Base-by-base conservation (phyloP, 2,113 vertebrate species). In the Vulpes lagopus region DNA sequence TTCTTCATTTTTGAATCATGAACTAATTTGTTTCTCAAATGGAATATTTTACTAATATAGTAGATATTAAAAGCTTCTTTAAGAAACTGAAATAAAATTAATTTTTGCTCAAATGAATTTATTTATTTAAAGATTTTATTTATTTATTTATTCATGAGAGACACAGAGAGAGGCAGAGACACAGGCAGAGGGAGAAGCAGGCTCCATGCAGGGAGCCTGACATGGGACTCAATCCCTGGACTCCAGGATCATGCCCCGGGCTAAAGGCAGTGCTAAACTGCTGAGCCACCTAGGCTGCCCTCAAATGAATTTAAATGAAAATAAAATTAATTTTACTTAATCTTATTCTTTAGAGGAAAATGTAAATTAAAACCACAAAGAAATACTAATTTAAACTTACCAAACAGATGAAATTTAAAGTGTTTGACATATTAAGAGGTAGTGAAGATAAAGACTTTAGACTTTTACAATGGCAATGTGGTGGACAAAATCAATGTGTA, bases 301-400 rank as follows among this genome's bases (percentile, higher is more conserved):
- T 90, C 8, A 84, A 95, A 53, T 67, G 2, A 65, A 79, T 65
- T 32, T 64, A 85, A 82, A 53, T 86, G 64, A 73, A 96, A 88
- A 78, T 81, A 35, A 80, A 93, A 73, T 64, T 35, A 94, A 53
- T 80, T 89, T 67, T 89, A 1, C 22, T 55, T 38, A 76, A 78
- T 6, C 0, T 32, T 2, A 69, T 17, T 71, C 8, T 64, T 71
- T 71, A 73, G 43, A 64, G 15, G 12, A 64, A 95, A 43, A 73
- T 73, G 4, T 0, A 69, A 74, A 55, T n/a, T 84, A 79, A 85
- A 84, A n/a, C 49, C 3, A 76, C 2, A 84, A 76, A 32, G 27
- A 89, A 84, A 81, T 88, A 65, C 1, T 51, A 83, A 71, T 62
- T 82, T 51, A 73, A 38, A 22, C 11, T 83, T 78, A 64, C 14